Evolutionary conservation across 2,888 invertebrate species (phyloP), one percentile per base, ranked within the genome.

Genomic region (Ischnura elegans): DNA sequence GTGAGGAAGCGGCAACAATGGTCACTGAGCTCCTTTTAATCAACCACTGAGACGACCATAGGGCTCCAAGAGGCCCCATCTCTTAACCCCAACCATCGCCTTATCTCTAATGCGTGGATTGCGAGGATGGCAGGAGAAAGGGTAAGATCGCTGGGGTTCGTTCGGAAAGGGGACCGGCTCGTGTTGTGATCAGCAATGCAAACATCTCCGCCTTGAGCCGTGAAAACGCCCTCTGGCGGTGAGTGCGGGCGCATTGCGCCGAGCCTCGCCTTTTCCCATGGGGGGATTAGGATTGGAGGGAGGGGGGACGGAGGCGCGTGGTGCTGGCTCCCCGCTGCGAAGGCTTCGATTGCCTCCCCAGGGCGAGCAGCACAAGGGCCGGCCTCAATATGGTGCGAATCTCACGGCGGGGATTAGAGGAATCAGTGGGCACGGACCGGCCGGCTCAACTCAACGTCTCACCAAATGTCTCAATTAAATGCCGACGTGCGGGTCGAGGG

Each of bases 141-240:
- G 76, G 76, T 61, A 36, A 36, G 76, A 36, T 29, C 36, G 25
- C 76, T 29, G n/a, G 86, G 42, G 55, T 46, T 19, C 6, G 87
- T 8, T 0, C 4, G 90, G 90, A 16, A 36, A 36, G 42, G 42
- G 55, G 43, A 47, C 51, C 36, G 51, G 36, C 42, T 43, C 61
- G 90, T 43, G 55, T 76, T 76, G 76, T 61, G 61, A 90, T 90
- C 61, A 43, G 43, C 90, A 61, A 43, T 25, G 90, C 61, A 90
- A 90, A 90, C 90, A 90, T 61, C 61, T 43, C 61, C 90, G 55
- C 51, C 87, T 25, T 90, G 61, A 90, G 90, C 90, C 90, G 43
- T 61, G 90, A 55, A 90, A 90, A 90, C 90, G 87, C 46, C 13
- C 13, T n/a, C n/a, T n/a, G 25, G 21, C 2, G 46, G 47, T 4